Evolutionary conservation across 2,113 vertebrate species (phyloP).

Genomic region (Gobius niger): DNA sequence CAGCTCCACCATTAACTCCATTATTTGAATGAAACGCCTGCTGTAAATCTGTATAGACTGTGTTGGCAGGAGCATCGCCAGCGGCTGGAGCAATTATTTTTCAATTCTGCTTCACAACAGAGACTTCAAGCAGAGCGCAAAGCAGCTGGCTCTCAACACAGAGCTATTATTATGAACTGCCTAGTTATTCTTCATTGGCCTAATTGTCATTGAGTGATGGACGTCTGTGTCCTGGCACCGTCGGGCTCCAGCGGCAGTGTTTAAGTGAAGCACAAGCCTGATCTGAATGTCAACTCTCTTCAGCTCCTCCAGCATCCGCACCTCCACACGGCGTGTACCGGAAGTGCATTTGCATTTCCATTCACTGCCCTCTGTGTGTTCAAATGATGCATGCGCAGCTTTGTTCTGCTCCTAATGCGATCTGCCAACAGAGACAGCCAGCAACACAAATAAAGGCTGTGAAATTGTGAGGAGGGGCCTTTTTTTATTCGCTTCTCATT

Average conservation of each 20-base stretch:
- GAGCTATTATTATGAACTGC: background rate
- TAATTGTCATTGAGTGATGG: slow-evolving; percentile 25
- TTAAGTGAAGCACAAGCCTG: slow-evolving; percentile 56
- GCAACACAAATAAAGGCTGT: slow-evolving; percentile 8
- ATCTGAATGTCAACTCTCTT: slow-evolving; percentile 58
- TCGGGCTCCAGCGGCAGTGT: slow-evolving; percentile 42
- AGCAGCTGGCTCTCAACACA: background rate
- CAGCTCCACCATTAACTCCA: slow-evolving; percentile 23
- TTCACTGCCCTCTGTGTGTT: slow-evolving; percentile 23
- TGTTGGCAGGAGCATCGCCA: slow-evolving; percentile 12
- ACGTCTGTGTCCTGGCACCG: slow-evolving; percentile 33
- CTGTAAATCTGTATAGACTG: slow-evolving; percentile 21
- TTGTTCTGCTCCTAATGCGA: slow-evolving; percentile 32
- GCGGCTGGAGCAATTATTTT: slow-evolving; percentile 34
- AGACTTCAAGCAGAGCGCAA: background rate
- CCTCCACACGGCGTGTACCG: slow-evolving; percentile 43
- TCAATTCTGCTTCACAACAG: slow-evolving; percentile 4
- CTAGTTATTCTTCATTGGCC: slow-evolving; percentile 7
- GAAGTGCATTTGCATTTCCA: slow-evolving; percentile 63
- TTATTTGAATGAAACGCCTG: slow-evolving; percentile 18
- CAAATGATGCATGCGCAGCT: slow-evolving; percentile 34
- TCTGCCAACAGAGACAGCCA: slow-evolving; percentile 11
- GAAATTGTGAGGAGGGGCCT: slow-evolving; percentile 12
- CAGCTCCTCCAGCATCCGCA: slow-evolving; percentile 34
- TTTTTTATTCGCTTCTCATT: background rate